These are phyloP conservation scores for Lepidothrix coronata DNA, from an alignment of 2,113 vertebrate species.

Conservation along the genomic window DNA sequence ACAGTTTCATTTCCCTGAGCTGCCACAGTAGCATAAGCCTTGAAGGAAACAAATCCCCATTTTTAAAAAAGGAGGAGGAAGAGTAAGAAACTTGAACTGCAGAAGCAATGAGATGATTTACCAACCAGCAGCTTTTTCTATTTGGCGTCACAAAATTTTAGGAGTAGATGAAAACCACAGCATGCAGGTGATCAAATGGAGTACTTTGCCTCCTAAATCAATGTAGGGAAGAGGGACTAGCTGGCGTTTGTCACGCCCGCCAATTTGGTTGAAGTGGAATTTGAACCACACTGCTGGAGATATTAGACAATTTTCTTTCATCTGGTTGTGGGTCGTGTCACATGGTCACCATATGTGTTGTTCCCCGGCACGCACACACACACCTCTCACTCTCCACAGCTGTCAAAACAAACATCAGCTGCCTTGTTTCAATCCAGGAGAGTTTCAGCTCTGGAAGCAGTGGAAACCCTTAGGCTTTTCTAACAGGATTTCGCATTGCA, in stretches of 20 bases:
- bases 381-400: slow-evolving; percentile 55
- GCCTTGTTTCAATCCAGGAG: slow-evolving; percentile 43
- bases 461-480: not conserved
- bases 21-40: not conserved
- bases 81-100: not conserved
- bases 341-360: slow-evolving; percentile 66
- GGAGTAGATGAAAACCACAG: slow-evolving; percentile 36
- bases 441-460: slow-evolving; percentile 31
- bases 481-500: slow-evolving; percentile 46
- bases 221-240: not conserved
- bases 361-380: slow-evolving; percentile 15
- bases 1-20: not conserved
- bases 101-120: slow-evolving; percentile 39
- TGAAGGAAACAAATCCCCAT: not conserved
- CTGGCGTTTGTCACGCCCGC: slow-evolving; percentile 63
- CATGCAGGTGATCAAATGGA: slow-evolving; percentile 47
- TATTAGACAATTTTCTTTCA: slow-evolving; percentile 70
- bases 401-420: slow-evolving; percentile 73
- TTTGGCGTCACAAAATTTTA: slow-evolving; percentile 15
- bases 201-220: slow-evolving; percentile 35
- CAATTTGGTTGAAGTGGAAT: slow-evolving; percentile 64
- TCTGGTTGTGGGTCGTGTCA: slow-evolving; percentile 61
- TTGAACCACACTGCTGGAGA: slow-evolving; percentile 63
- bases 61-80: not conserved
- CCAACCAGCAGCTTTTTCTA: slow-evolving; percentile 22